These are phyloP conservation scores for Brachionus paranguensis DNA, from an alignment of 1,140 invertebrate species.

Conservation along the genomic window DNA sequence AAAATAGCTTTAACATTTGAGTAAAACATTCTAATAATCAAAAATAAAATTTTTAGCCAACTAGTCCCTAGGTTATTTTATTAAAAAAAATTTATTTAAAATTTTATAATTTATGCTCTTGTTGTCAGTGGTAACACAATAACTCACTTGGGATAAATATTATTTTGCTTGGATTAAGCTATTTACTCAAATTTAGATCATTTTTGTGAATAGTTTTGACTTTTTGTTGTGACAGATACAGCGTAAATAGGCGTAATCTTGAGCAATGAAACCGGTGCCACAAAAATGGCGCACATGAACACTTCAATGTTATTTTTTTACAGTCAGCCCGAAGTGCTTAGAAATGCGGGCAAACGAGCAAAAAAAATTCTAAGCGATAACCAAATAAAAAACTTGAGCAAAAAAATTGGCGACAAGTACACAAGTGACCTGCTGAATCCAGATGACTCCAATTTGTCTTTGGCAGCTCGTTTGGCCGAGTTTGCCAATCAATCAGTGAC, in stretches of 20 bases:
- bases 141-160: background rate
- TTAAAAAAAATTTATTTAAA: background rate
- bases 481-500: background rate
- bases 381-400: background rate
- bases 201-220: background rate
- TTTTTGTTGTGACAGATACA: background rate
- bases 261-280: background rate
- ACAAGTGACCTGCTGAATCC: background rate
- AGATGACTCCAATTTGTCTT: background rate
- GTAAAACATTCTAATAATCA: background rate
- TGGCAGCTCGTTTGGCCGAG: constrained; percentile 7
- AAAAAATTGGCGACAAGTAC: constrained; percentile 7
- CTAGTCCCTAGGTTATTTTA: background rate
- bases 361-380: constrained; percentile 6
- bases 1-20: background rate
- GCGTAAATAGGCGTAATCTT: background rate
- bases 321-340: background rate
- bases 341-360: background rate
- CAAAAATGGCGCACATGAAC: background rate
- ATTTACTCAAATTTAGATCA: background rate
- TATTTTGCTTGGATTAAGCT: background rate
- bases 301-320: background rate
- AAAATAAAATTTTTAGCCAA: background rate
- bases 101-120: background rate
- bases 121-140: background rate